phyloP scores from a whole-genome alignment of 1,140 invertebrate species.

The Diploscapter pachys region DNA sequence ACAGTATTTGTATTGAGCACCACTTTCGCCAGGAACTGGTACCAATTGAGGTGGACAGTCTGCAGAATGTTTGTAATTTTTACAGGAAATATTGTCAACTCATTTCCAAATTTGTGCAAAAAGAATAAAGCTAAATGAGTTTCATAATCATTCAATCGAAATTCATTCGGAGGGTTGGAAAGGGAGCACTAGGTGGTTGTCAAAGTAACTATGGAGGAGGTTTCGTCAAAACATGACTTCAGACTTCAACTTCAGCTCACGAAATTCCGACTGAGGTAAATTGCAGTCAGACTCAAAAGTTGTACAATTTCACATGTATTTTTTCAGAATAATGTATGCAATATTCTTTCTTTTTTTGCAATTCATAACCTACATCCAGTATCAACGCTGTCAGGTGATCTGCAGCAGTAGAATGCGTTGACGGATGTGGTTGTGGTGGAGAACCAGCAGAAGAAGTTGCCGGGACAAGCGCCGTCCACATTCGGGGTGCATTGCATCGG shows the following conservation, averaged over 20 bases:
- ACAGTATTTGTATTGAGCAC: slow-evolving; percentile 56
- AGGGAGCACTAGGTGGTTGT: too few relatives aligned
- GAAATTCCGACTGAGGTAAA: not conserved
- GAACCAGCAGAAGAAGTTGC: slow-evolving; percentile 48
- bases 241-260: too few relatives aligned
- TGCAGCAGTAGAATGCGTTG: slow-evolving; percentile 58
- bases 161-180: too few relatives aligned
- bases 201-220: too few relatives aligned
- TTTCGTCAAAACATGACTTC: too few relatives aligned
- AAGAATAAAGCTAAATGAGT: too few relatives aligned
- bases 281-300: too few relatives aligned
- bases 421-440: slow-evolving; percentile 57
- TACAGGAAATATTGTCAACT: not conserved
- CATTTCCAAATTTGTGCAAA: not conserved
- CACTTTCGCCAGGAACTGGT: slow-evolving; percentile 53
- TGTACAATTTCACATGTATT: too few relatives aligned
- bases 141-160: too few relatives aligned
- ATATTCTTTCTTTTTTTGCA: not conserved
- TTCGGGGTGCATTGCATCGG: slow-evolving; percentile 59
- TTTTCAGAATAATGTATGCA: not conserved
- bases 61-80: slow-evolving; percentile 31
- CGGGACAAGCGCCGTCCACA: slow-evolving; percentile 56
- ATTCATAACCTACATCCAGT: slow-evolving; percentile 48
- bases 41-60: slow-evolving; percentile 55
- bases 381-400: slow-evolving; percentile 55